A percentile compares a stretch with the other conserved stretches of the same genome.
phyloP scores from a whole-genome alignment of 2,113 vertebrate genomes.

The Fulmarus glacialis region DNA sequence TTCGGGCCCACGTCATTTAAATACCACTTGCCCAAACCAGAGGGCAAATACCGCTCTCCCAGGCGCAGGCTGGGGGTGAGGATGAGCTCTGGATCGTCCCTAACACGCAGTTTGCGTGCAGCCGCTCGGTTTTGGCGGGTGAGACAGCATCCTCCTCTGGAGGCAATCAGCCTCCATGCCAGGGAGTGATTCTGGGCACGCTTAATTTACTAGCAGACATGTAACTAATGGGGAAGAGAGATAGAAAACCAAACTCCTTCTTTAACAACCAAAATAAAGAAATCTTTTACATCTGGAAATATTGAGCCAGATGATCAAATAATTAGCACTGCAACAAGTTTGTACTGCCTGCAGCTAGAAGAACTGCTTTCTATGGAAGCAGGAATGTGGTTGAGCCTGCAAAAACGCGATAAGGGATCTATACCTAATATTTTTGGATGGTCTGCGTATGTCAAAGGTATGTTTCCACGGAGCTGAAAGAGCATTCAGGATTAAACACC shows the following conservation, averaged over 20 bases:
- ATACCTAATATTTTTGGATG: background rate
- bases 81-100: background rate
- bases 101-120: background rate
- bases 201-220: background rate
- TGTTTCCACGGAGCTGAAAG: background rate
- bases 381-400: conserved; percentile 4
- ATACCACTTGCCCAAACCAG: background rate
- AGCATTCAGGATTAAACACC: background rate
- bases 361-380: background rate
- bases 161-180: background rate
- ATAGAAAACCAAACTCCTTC: background rate
- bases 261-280: conserved; percentile 28
- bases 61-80: background rate
- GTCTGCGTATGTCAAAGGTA: background rate
- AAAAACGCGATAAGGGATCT: background rate
- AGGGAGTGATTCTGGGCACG: fast-evolving
- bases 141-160: background rate
- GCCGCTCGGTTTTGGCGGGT: background rate
- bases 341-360: conserved; percentile 45
- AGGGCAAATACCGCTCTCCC: background rate
- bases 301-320: conserved; percentile 24
- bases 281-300: conserved; percentile 45
- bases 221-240: background rate
- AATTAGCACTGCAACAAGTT: conserved; percentile 32
- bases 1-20: background rate